Percentiles rank a stretch among this genome's conserved stretches.
Conservation (phyloP, 2,888 invertebrate species). For the Dasypolia templi region DNA sequence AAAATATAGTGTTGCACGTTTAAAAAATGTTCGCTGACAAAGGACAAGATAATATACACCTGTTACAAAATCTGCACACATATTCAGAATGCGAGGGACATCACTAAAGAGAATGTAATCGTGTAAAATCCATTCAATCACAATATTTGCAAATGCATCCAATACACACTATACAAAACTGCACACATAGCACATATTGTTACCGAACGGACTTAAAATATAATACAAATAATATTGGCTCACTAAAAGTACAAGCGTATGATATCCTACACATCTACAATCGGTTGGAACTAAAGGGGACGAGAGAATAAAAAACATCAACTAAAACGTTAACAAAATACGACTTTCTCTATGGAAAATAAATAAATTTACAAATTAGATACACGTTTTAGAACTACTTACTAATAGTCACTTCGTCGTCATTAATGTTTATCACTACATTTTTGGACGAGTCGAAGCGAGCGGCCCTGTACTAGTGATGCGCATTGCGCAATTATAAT, state of each 20-base stretch:
- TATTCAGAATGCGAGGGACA: slow-evolving; percentile 80
- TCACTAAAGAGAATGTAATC: slow-evolving; percentile 80
- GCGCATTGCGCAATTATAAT: slow-evolving; percentile 62
- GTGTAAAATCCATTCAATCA: slow-evolving; percentile 81
- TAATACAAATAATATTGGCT: slow-evolving; percentile 88
- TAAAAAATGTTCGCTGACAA: slow-evolving; percentile 65
- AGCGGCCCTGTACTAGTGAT: slow-evolving; percentile 71
- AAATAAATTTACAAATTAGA: slow-evolving; percentile 90
- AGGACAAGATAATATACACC: slow-evolving; percentile 58
- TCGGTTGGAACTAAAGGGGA: slow-evolving; percentile 87
- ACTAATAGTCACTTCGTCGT: slow-evolving; percentile 87
- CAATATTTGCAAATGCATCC: slow-evolving; percentile 81
- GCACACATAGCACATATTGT: slow-evolving; percentile 80
- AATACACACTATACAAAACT: slow-evolving; percentile 80
- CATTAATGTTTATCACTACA: slow-evolving; percentile 85
- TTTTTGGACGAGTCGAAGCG: slow-evolving; percentile 77
- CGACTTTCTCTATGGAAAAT: slow-evolving; percentile 90
- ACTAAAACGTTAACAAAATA: slow-evolving; percentile 91
- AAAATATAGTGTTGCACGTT: slow-evolving; percentile 12
- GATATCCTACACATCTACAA: slow-evolving; percentile 88
- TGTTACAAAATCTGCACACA: slow-evolving; percentile 71
- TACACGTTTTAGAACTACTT: slow-evolving; percentile 87
- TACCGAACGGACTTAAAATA: slow-evolving; percentile 83
- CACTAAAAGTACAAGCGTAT: slow-evolving; percentile 90
- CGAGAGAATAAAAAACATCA: slow-evolving; percentile 88